Conservation (phyloP, 2,113 vertebrate genomes). For the Neodontobutis hainanensis region DNA sequence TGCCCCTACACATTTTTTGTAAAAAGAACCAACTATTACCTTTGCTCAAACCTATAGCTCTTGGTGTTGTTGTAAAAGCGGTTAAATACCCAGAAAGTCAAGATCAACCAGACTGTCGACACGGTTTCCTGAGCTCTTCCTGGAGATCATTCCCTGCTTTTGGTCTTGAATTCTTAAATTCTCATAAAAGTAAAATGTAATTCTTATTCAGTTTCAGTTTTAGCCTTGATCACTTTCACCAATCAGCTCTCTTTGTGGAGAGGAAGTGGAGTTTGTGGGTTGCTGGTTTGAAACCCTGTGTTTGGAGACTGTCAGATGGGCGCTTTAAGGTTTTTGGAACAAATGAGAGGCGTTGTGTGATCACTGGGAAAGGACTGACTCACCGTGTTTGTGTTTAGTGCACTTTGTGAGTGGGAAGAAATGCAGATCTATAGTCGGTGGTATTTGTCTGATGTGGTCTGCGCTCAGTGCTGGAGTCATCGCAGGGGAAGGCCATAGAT, state of each 20-base stretch:
- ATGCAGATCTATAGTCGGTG: conserved; percentile 4
- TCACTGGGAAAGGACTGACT: conserved; percentile 47
- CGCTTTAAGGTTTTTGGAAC: conserved; percentile 49
- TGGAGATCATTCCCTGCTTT: too few relatives aligned
- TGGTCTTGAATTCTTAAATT: too few relatives aligned
- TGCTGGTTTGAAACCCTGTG: background rate
- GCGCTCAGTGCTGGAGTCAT: conserved; percentile 7
- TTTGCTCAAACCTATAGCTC: too few relatives aligned
- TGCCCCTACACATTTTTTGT: too few relatives aligned
- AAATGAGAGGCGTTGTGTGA: conserved; percentile 58
- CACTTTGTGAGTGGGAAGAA: conserved; percentile 18
- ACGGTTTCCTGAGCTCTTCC: too few relatives aligned
- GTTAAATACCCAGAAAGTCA: too few relatives aligned
- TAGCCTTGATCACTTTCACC: too few relatives aligned
- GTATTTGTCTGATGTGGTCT: conserved; percentile 35
- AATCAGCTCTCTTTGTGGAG: background rate
- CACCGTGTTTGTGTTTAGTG: conserved; percentile 47
- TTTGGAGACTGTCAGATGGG: conserved; percentile 8
- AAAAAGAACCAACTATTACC: too few relatives aligned
- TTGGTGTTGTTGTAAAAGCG: too few relatives aligned
- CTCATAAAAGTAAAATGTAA: too few relatives aligned
- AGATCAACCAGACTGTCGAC: too few relatives aligned
- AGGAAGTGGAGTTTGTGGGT: conserved; percentile 3
- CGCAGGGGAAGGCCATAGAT: conserved; percentile 17
- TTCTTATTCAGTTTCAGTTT: too few relatives aligned